Conservation (phyloP, 2,113 vertebrate species). For the Hyaena hyaena region DNA sequence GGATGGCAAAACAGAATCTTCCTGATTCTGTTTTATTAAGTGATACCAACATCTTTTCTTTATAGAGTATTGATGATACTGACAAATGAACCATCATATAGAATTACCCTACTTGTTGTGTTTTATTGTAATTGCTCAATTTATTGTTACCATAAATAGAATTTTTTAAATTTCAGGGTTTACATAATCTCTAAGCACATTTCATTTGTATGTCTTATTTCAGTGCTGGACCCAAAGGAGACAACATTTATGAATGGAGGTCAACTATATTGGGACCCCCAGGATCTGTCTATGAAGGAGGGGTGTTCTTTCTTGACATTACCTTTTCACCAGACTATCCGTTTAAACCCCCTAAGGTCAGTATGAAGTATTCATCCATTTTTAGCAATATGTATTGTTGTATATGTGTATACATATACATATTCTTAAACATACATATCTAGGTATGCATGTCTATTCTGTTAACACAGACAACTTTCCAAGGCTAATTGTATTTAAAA, state of each 20-base stretch:
- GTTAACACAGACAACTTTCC: not conserved
- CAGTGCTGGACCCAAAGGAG: constrained; percentile 99
- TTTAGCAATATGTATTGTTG: not conserved
- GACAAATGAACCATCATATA: not conserved
- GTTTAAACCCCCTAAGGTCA: constrained; percentile 99
- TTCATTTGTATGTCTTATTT: constrained; percentile 85
- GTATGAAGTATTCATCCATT: constrained; percentile 78
- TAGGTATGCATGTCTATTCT: not conserved
- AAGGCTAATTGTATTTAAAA: not conserved
- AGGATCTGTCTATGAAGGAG: constrained; percentile 98
- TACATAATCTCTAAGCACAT: constrained; percentile 77
- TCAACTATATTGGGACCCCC: constrained; percentile 98
- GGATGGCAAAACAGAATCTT: not conserved
- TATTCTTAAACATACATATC: not conserved
- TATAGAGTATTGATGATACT: not conserved
- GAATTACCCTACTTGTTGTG: not conserved
- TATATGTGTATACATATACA: not conserved
- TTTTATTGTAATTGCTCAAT: constrained; percentile 62
- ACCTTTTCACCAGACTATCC: constrained; percentile 99
- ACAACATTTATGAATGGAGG: constrained; percentile 99
- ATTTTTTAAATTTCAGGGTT: constrained; percentile 63
- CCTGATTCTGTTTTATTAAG: constrained; percentile 16
- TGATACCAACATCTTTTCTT: not conserved
- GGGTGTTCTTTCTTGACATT: constrained; percentile 99
- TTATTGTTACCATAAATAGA: constrained; percentile 9